Percentiles rank a stretch among this genome's conserved stretches.
phyloP scores from a whole-genome alignment of 2,888 invertebrate species.

The Cephonodes hylas region DNA sequence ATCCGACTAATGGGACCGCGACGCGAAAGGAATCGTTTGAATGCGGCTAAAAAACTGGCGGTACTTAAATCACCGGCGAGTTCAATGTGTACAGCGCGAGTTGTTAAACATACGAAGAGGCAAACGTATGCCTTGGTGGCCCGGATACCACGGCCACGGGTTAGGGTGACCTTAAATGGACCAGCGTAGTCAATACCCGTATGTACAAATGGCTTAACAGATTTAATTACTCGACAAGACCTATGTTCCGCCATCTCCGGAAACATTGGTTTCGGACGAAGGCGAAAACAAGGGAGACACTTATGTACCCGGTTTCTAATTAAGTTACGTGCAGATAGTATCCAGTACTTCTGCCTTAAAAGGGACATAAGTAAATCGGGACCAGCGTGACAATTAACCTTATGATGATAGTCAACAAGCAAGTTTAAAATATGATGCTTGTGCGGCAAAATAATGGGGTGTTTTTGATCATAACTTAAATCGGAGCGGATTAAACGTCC shows the following conservation, averaged over 20 bases:
- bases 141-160: conserved; percentile 21
- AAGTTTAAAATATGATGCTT: conserved; percentile 25
- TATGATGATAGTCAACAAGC: conserved; percentile 22
- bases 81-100: conserved; percentile 37
- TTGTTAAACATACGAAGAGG: conserved; percentile 26
- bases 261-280: not conserved
- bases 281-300: not conserved
- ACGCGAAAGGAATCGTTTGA: conserved; percentile 23
- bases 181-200: conserved; percentile 14
- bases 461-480: conserved; percentile 21
- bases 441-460: conserved; percentile 25
- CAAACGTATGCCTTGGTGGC: conserved; percentile 23
- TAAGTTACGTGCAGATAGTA: conserved; percentile 17
- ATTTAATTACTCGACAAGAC: not conserved
- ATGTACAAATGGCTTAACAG: not conserved
- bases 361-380: conserved; percentile 21
- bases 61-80: conserved; percentile 31
- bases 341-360: conserved; percentile 21
- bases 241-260: not conserved
- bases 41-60: conserved; percentile 26
- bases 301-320: conserved; percentile 5
- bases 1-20: conserved; percentile 15
- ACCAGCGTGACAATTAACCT: conserved; percentile 19
- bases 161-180: conserved; percentile 16
- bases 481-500: conserved; percentile 9